Conservation (phyloP, 2,888 invertebrate species). For the Nephrotoma flavescens region DNA sequence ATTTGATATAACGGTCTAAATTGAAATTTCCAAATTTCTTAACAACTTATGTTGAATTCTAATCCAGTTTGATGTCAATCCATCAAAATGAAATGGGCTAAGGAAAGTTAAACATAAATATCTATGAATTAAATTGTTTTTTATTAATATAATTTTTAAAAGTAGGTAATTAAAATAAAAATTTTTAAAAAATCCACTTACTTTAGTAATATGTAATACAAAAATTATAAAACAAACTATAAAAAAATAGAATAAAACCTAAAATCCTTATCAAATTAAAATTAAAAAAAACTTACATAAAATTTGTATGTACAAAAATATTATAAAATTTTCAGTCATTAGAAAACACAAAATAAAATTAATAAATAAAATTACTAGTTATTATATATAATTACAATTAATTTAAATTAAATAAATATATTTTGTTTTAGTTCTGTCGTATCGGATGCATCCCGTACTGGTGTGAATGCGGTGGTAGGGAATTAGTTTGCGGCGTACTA, state of each 20-base stretch:
- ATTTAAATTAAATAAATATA: background rate
- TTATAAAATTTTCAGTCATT: background rate
- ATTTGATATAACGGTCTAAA: no score
- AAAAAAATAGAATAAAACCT: background rate
- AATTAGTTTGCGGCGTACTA: constrained; percentile 17
- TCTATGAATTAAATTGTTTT: background rate
- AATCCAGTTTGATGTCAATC: no score
- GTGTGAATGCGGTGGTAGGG: constrained; percentile 17
- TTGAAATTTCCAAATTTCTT: no score
- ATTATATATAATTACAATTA: background rate
- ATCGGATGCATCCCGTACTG: constrained; percentile 27
- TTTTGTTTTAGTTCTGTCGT: constrained; percentile 17
- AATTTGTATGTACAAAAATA: background rate
- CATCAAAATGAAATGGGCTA: background rate
- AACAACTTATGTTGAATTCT: no score
- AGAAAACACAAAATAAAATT: background rate
- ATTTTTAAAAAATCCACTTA: background rate
- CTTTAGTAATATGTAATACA: background rate
- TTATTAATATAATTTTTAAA: background rate
- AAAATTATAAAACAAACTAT: background rate
- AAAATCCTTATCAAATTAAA: background rate
- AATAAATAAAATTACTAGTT: background rate
- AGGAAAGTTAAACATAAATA: background rate
- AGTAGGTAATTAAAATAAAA: background rate
- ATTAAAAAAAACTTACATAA: background rate